Conservation (phyloP, 2,888 invertebrate species). For the Mechanitis mazaeus region DNA sequence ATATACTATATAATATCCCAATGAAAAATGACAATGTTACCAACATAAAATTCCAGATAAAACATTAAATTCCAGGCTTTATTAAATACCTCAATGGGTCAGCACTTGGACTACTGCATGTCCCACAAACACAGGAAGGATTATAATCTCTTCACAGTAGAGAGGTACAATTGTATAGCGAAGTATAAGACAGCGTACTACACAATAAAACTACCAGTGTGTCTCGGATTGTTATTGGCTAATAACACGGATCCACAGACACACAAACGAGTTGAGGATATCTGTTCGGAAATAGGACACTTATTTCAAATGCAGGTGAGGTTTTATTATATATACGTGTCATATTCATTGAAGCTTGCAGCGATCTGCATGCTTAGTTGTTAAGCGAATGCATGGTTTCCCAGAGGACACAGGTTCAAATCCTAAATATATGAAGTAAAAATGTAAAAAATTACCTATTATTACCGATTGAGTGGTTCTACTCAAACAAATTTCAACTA, state of each 20-base stretch:
- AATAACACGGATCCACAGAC: conserved; percentile 80
- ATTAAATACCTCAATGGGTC: conserved; percentile 85
- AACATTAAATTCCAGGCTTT: conserved; percentile 44
- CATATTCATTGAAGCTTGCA: too few species aligned
- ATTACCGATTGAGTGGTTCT: too few species aligned
- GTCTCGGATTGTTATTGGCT: conserved; percentile 88
- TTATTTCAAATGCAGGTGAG: conserved; percentile 93
- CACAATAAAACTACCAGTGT: conserved; percentile 91
- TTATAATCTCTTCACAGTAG: conserved; percentile 81
- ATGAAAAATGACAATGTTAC: too few species aligned
- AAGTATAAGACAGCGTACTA: conserved; percentile 94
- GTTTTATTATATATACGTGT: neutral
- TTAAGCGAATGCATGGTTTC: too few species aligned
- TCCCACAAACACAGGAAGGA: conserved; percentile 54
- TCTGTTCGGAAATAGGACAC: conserved; percentile 91
- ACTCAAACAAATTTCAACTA: too few species aligned
- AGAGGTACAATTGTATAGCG: conserved; percentile 88
- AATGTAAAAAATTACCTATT: too few species aligned
- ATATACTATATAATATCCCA: too few species aligned
- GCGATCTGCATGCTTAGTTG: too few species aligned
- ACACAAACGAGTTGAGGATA: conserved; percentile 84
- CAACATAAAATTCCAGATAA: too few species aligned
- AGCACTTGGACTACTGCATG: conserved; percentile 85
- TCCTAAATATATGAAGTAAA: too few species aligned
- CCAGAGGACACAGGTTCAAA: too few species aligned